phyloP scores from a whole-genome alignment of 2,113 vertebrate genomes.

The Hypanus sabinus region DNA sequence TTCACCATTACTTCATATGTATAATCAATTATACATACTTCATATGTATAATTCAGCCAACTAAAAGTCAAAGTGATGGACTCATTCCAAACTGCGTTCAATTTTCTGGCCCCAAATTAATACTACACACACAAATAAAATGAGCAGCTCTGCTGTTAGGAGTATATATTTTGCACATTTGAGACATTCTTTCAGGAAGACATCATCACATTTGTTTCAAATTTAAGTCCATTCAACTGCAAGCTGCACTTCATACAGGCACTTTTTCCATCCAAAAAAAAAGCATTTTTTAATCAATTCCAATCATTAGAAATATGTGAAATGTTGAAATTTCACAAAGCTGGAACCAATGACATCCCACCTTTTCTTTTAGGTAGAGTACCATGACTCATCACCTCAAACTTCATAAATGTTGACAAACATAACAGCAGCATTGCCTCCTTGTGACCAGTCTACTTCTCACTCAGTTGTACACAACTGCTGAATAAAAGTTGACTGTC shows the following conservation, averaged over 20 bases:
- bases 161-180: slow-evolving; percentile 19
- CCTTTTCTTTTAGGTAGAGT: neutral
- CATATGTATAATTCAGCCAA: neutral
- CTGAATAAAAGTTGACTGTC: neutral
- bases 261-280: neutral
- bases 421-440: neutral
- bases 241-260: neutral
- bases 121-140: neutral
- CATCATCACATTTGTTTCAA: neutral
- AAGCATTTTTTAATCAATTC: neutral
- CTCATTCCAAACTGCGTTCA: neutral
- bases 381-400: neutral
- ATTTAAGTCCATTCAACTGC: neutral
- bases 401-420: neutral
- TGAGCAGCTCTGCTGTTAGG: neutral
- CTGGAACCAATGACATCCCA: neutral
- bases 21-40: neutral
- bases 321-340: neutral
- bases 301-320: neutral
- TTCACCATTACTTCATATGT: slow-evolving; percentile 19
- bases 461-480: neutral
- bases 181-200: slow-evolving; percentile 9
- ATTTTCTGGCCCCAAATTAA: neutral
- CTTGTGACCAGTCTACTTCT: neutral
- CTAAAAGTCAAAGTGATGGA: neutral